Conservation (phyloP, 2,113 vertebrate species). For the Erinaceus europaeus region DNA sequence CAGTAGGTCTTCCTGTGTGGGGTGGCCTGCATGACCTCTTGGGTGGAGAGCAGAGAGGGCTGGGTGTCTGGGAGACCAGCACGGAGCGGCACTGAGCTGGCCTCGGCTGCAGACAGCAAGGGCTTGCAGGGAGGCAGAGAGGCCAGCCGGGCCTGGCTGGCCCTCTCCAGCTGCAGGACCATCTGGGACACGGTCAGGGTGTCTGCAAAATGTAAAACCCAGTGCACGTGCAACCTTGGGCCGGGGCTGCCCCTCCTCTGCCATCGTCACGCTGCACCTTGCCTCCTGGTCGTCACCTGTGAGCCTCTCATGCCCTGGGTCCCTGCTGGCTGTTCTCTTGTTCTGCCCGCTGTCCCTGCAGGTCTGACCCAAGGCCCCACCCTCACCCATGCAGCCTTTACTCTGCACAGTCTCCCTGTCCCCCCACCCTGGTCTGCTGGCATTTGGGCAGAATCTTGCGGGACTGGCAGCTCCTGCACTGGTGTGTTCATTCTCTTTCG, state of each 20-base stretch:
- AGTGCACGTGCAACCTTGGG: fast-evolving
- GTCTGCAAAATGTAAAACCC: fast-evolving
- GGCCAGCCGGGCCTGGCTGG: too few relatives aligned
- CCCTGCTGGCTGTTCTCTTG: too few relatives aligned
- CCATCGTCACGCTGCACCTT: background rate
- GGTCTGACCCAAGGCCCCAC: background rate
- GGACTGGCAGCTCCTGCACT: background rate
- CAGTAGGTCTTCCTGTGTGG: background rate
- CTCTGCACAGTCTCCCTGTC: background rate
- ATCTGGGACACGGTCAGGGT: too few relatives aligned
- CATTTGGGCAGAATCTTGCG: background rate
- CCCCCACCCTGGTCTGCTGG: background rate
- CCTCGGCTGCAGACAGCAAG: background rate
- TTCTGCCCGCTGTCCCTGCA: background rate
- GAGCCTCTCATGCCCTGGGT: background rate
- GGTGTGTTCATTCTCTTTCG: constrained; percentile 79
- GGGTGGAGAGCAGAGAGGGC: background rate
- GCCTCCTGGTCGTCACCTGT: too few relatives aligned
- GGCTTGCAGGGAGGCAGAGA: too few relatives aligned
- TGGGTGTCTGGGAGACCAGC: too few relatives aligned
- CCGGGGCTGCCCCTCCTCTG: background rate
- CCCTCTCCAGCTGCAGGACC: too few relatives aligned
- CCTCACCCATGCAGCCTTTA: background rate
- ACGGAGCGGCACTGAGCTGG: background rate
- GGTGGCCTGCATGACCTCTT: background rate